Evolutionary conservation across 2,113 vertebrate genomes (phyloP).

Genomic region (Corythornis cristatus): DNA sequence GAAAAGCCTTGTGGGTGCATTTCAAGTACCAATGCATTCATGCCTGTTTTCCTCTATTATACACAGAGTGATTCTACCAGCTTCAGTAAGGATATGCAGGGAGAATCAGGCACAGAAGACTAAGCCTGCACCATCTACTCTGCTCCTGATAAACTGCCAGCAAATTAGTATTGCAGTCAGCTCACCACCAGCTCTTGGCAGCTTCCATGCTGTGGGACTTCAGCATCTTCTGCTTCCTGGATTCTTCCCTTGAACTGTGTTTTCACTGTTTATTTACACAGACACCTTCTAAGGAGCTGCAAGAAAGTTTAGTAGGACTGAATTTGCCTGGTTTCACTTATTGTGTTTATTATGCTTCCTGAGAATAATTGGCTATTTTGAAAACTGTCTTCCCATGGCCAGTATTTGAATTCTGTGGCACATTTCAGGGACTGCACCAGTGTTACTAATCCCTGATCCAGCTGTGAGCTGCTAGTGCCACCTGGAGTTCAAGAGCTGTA

Average conservation of each 20-base stretch:
- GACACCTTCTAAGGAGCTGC: neutral
- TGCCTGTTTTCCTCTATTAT: neutral
- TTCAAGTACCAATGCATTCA: neutral
- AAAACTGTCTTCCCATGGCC: neutral
- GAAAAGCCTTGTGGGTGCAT: neutral
- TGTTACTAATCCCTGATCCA: neutral
- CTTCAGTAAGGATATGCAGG: neutral
- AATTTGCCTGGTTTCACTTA: neutral
- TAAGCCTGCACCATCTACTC: neutral
- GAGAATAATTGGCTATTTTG: neutral
- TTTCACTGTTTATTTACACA: neutral
- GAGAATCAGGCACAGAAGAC: neutral
- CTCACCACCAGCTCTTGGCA: neutral
- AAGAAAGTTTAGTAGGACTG: neutral
- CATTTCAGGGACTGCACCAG: neutral
- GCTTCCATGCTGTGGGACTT: neutral
- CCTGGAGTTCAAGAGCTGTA: constrained; percentile 2
- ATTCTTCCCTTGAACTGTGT: neutral
- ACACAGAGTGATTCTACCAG: neutral
- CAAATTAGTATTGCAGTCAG: neutral
- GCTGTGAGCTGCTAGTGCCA: constrained; percentile 39
- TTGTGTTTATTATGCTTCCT: neutral
- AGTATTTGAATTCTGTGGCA: neutral
- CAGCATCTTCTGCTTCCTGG: neutral
- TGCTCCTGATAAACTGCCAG: neutral